These are phyloP conservation scores for Chaetops frenatus DNA, from an alignment of 2,113 vertebrate genomes.

Conservation along the genomic window DNA sequence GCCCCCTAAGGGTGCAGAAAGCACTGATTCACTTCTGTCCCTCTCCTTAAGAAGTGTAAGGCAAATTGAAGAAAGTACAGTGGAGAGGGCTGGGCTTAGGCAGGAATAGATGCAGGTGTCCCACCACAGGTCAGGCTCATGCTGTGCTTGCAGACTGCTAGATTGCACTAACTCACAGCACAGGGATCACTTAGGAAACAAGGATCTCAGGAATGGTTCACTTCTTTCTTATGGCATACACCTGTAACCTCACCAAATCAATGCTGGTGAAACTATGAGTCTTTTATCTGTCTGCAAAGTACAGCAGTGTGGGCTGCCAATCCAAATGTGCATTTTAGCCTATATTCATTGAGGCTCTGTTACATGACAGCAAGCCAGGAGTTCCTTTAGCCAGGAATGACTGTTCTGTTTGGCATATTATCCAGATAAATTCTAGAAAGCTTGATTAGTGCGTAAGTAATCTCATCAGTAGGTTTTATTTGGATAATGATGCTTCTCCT, in stretches of 20 bases:
- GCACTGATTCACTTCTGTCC: neutral
- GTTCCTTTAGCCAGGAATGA: neutral
- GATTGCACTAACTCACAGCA: neutral
- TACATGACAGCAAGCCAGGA: neutral
- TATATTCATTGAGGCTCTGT: neutral
- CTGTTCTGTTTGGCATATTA: neutral
- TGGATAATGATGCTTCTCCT: neutral
- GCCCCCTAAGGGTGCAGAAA: neutral
- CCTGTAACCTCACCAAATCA: neutral
- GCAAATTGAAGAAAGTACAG: neutral
- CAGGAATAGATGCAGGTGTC: accelerated
- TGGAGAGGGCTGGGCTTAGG: neutral
- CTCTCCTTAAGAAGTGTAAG: neutral
- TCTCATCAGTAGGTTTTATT: neutral
- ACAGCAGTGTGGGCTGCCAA: neutral
- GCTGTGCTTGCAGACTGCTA: accelerated
- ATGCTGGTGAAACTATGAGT: neutral
- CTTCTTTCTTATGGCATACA: neutral
- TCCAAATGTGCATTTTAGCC: neutral
- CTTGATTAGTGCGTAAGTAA: neutral
- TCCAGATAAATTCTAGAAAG: neutral
- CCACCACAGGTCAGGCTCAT: accelerated
- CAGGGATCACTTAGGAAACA: neutral
- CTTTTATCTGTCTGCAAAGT: neutral
- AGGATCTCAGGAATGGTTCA: neutral